Evolutionary conservation across 1,140 invertebrate species (phyloP).

Genomic region (Proales similis): DNA sequence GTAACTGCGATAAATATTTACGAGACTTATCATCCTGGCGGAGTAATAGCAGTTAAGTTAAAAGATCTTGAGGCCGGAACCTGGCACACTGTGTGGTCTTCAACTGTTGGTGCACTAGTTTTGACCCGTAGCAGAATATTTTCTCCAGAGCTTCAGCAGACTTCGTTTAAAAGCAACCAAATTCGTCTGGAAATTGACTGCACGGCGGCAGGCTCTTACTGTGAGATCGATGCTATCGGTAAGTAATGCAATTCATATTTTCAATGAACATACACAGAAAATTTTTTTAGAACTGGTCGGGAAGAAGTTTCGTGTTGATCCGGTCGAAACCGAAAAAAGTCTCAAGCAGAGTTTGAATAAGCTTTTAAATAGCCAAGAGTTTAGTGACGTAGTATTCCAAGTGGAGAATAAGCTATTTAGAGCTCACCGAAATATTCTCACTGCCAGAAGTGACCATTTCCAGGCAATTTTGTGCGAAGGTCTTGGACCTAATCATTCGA

Average conservation of each 20-base stretch:
- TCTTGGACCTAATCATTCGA: constrained; percentile 14
- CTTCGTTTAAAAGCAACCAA: constrained; percentile 32
- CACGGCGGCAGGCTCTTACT: constrained; percentile 18
- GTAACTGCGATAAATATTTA: constrained; percentile 29
- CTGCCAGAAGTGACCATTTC: constrained; percentile 31
- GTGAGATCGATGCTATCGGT: constrained; percentile 37
- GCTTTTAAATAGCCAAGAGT: constrained; percentile 6
- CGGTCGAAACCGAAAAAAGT: background rate
- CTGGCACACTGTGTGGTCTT: constrained; percentile 35
- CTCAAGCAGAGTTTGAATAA: constrained; percentile 1
- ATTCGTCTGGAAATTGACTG: constrained; percentile 34
- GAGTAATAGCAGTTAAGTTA: constrained; percentile 5
- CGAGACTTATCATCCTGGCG: constrained; percentile 36
- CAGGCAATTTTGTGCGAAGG: constrained; percentile 18
- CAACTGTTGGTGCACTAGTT: background rate
- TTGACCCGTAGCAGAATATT: constrained; percentile 1
- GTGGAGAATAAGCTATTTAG: constrained; percentile 7
- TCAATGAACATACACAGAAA: background rate
- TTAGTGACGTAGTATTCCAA: constrained; percentile 25
- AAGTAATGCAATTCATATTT: background rate
- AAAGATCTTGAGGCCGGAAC: background rate
- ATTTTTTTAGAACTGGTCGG: constrained; percentile 17
- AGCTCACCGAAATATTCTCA: constrained; percentile 34
- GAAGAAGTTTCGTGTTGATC: background rate
- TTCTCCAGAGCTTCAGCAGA: constrained; percentile 6